Evolutionary conservation across 1,140 invertebrate genomes (phyloP).

Genomic region (Calliopsis andreniformis): DNA sequence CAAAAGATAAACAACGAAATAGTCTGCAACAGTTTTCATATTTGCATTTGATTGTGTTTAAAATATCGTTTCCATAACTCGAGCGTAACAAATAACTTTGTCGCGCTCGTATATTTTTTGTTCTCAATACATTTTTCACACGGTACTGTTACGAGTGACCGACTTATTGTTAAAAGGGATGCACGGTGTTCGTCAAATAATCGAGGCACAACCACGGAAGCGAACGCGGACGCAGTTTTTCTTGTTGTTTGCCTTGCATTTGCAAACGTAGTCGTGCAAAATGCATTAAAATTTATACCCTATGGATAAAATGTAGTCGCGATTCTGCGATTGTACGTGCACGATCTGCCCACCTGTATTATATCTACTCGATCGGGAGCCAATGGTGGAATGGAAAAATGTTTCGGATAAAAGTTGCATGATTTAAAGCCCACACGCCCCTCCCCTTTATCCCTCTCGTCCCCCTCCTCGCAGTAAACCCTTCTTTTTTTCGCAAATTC

Average conservation of each 20-base stretch:
- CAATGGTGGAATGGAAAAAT: slow-evolving; percentile 48
- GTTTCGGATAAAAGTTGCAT: slow-evolving; percentile 43
- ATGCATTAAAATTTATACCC: slow-evolving; percentile 43
- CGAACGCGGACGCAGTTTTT: background rate
- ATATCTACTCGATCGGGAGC: slow-evolving; percentile 39
- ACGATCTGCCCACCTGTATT: slow-evolving; percentile 26
- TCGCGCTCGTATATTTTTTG: background rate
- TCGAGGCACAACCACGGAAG: background rate
- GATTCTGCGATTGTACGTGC: slow-evolving; percentile 1
- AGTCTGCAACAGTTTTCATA: background rate
- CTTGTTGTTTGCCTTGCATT: slow-evolving; percentile 31
- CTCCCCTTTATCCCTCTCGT: background rate
- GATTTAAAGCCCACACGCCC: slow-evolving; percentile 20
- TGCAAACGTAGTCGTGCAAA: slow-evolving; percentile 11
- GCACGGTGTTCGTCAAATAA: background rate
- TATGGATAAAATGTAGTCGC: slow-evolving; percentile 25
- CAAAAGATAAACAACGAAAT: too few relatives aligned
- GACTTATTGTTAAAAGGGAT: slow-evolving; percentile 12
- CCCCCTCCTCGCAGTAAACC: background rate
- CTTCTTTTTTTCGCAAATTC: slow-evolving; percentile 45
- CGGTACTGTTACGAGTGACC: background rate
- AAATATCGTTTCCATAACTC: background rate
- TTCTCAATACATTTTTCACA: background rate
- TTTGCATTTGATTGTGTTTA: background rate
- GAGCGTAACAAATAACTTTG: background rate